A percentile compares a stretch with the other conserved stretches of the same genome.
These are phyloP conservation scores for Calyptommatus sinebrachiatus DNA, from an alignment of 2,113 vertebrate genomes.

Conservation along the genomic window DNA sequence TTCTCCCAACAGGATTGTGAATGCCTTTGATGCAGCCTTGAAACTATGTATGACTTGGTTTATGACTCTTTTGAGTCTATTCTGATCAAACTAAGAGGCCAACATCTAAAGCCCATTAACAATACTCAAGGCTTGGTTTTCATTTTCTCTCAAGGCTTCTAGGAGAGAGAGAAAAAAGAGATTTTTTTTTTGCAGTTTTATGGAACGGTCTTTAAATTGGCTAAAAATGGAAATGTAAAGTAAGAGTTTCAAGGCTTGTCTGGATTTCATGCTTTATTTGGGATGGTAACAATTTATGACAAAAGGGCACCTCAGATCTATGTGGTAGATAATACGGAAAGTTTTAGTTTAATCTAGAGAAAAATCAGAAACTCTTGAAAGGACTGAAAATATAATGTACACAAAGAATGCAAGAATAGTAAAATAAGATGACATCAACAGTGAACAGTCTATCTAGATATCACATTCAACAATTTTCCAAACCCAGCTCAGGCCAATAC, in stretches of 20 bases:
- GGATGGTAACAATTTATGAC: neutral
- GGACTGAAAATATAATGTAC: neutral
- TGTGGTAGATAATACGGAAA: neutral
- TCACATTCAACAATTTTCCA: no score
- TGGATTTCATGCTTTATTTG: conserved; percentile 28
- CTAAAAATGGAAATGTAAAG: conserved; percentile 53
- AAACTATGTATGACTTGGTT: conserved; percentile 67
- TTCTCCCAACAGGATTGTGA: conserved; percentile 68
- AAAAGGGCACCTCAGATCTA: neutral
- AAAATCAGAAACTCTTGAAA: neutral
- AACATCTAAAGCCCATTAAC: conserved; percentile 61
- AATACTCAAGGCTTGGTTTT: conserved; percentile 61
- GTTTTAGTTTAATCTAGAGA: neutral
- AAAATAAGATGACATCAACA: neutral
- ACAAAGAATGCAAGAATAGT: neutral
- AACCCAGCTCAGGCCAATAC: no score
- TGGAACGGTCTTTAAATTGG: conserved; percentile 50
- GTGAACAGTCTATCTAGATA: no score
- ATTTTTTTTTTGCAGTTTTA: conserved; percentile 31
- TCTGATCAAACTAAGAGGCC: conserved; percentile 64
- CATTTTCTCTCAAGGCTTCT: conserved; percentile 49
- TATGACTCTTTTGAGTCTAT: conserved; percentile 60
- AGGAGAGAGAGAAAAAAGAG: neutral
- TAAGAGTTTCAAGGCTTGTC: conserved; percentile 46
- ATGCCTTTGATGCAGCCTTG: conserved; percentile 69